Conservation (phyloP, 1,140 invertebrate genomes). For the Hylaeus volcanicus region DNA sequence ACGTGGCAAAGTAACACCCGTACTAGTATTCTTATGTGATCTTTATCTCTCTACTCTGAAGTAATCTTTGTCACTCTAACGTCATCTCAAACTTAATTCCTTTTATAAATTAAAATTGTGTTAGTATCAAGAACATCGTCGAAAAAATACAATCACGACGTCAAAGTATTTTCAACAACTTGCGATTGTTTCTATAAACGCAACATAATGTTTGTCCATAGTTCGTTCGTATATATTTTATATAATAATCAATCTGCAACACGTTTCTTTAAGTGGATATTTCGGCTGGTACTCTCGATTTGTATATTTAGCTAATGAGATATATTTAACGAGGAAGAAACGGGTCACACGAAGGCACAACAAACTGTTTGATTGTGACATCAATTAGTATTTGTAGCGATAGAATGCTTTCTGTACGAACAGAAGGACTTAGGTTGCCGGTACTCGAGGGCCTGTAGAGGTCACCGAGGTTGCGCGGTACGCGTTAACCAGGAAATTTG, state of each 20-base stretch:
- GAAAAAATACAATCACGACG: no score
- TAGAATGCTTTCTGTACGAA: conserved; percentile 26
- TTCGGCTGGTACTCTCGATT: conserved; percentile 30
- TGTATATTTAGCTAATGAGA: conserved; percentile 50
- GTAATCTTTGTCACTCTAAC: not conserved
- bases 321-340: conserved; percentile 58
- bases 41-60: not conserved
- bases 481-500: no score
- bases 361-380: conserved; percentile 52
- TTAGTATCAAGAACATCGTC: not conserved
- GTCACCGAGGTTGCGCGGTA: not conserved
- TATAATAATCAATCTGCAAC: not conserved
- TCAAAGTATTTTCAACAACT: not conserved
- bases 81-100: no score
- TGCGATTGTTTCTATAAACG: not conserved
- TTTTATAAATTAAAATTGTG: not conserved
- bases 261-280: not conserved
- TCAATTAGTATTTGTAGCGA: conserved; percentile 42
- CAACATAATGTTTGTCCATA: not conserved
- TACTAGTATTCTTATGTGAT: not conserved
- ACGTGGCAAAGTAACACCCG: not conserved
- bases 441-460: not conserved
- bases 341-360: conserved; percentile 49
- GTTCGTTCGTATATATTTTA: not conserved
- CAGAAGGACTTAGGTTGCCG: not conserved